Evolutionary conservation across 2,113 vertebrate genomes (phyloP).

Genomic region (Eleginops maclovinus): DNA sequence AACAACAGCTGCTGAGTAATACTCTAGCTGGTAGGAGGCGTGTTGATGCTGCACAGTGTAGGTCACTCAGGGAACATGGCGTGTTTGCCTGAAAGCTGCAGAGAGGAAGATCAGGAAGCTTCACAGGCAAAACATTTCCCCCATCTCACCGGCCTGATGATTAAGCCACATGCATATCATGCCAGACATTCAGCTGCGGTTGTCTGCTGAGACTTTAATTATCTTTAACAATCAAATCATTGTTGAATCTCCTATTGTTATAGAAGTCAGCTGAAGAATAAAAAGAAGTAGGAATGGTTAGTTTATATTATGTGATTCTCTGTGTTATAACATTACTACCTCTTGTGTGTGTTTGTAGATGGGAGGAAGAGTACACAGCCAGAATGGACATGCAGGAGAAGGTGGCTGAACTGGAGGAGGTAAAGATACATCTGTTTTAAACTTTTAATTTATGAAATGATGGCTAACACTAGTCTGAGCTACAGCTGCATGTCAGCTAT

Average conservation of each 20-base stretch:
- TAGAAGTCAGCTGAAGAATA: neutral
- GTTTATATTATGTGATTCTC: no score
- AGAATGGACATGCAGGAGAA: slow-evolving; percentile 81
- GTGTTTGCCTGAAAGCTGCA: slow-evolving; percentile 33
- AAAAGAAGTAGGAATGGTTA: no score
- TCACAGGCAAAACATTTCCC: neutral
- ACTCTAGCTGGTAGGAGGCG: neutral
- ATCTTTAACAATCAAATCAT: neutral
- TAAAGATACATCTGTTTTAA: slow-evolving; percentile 5
- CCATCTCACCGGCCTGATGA: neutral
- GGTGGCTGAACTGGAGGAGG: slow-evolving; percentile 79
- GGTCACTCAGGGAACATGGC: slow-evolving; percentile 3
- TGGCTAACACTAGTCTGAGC: no score
- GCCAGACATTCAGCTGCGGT: neutral
- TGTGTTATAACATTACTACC: neutral
- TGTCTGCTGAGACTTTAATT: neutral
- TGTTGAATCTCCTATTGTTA: neutral
- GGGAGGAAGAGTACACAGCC: slow-evolving; percentile 80
- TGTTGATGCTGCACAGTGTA: neutral
- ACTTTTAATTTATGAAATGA: no score
- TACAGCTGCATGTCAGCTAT: neutral
- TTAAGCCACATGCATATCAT: no score
- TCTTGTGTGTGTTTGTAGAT: slow-evolving; percentile 55
- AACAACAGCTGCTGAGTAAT: slow-evolving; percentile 43
- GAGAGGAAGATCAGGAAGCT: neutral